Evolutionary conservation across 2,888 invertebrate species (phyloP).

Genomic region (Melanostoma scalare): DNA sequence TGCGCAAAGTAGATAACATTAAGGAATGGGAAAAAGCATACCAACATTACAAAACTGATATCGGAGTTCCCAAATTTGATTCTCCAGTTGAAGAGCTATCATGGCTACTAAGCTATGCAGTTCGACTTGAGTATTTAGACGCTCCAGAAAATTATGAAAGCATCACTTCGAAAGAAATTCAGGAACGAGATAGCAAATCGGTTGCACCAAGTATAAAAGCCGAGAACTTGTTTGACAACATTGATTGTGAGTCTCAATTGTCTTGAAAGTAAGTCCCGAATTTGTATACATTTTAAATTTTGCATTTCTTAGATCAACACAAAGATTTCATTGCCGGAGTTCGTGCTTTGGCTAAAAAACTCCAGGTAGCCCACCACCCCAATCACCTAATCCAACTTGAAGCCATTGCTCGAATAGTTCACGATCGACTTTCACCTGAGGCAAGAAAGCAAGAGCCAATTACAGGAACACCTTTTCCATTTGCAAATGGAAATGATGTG

Average conservation of each 20-base stretch:
- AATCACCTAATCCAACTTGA: slow-evolving; percentile 90
- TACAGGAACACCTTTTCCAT: slow-evolving; percentile 86
- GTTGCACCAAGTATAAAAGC: slow-evolving; percentile 89
- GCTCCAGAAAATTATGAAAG: slow-evolving; percentile 88
- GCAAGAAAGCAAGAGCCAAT: slow-evolving; percentile 80
- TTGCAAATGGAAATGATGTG: slow-evolving; percentile 85
- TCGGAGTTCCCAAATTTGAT: slow-evolving; percentile 88
- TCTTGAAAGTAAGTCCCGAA: not conserved
- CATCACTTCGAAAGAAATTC: slow-evolving; percentile 85
- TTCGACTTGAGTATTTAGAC: slow-evolving; percentile 92
- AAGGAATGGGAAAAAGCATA: slow-evolving; percentile 88
- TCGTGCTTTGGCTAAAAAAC: slow-evolving; percentile 88
- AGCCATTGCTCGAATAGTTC: slow-evolving; percentile 86
- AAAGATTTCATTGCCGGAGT: slow-evolving; percentile 93
- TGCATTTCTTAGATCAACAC: slow-evolving; percentile 86
- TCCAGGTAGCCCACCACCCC: slow-evolving; percentile 91
- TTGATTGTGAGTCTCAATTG: slow-evolving; percentile 87
- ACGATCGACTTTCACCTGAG: slow-evolving; percentile 84
- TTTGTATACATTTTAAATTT: slow-evolving; percentile 2
- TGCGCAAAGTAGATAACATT: slow-evolving; percentile 87
- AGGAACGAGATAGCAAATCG: slow-evolving; percentile 84
- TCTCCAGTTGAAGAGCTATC: slow-evolving; percentile 88
- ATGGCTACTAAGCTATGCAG: slow-evolving; percentile 93
- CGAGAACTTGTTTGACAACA: slow-evolving; percentile 91
- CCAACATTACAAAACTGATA: slow-evolving; percentile 88